Conservation (phyloP, 2,797 vertebrate genomes). For the Ctenochaetus hawaiiensis region DNA sequence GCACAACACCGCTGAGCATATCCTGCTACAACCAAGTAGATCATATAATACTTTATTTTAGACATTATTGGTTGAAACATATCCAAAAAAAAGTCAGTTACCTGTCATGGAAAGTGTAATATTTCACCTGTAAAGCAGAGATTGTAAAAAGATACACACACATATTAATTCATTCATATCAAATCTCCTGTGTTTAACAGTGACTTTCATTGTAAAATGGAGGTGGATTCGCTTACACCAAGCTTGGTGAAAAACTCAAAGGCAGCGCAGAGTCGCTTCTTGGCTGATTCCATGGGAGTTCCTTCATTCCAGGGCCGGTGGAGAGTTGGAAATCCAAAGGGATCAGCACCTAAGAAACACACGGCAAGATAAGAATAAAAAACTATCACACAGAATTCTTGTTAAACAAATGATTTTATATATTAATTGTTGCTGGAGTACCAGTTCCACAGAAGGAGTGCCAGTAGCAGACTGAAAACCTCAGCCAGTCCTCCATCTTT, state of each 20-base stretch:
- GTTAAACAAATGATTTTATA: not conserved
- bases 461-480: constrained; percentile 83
- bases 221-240: constrained; percentile 66
- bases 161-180: not conserved
- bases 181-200: not conserved
- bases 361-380: too few species aligned
- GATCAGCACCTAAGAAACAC: constrained; percentile 75
- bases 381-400: not conserved
- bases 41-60: not conserved
- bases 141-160: constrained; percentile 1
- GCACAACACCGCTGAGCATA: not conserved
- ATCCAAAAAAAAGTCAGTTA: constrained; percentile 34
- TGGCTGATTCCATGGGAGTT: constrained; percentile 75
- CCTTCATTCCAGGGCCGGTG: constrained; percentile 76
- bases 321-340: constrained; percentile 78
- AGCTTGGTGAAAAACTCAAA: constrained; percentile 86
- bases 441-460: constrained; percentile 82
- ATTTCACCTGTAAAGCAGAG: constrained; percentile 77
- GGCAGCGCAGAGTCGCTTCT: constrained; percentile 74
- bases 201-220: not conserved
- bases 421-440: constrained; percentile 29
- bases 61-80: not conserved
- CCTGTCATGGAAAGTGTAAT: constrained; percentile 85
- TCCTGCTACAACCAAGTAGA: not conserved
- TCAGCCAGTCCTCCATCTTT: constrained; percentile 84